Conservation (phyloP, 1,140 invertebrate genomes). For the Drosophila miranda region DNA sequence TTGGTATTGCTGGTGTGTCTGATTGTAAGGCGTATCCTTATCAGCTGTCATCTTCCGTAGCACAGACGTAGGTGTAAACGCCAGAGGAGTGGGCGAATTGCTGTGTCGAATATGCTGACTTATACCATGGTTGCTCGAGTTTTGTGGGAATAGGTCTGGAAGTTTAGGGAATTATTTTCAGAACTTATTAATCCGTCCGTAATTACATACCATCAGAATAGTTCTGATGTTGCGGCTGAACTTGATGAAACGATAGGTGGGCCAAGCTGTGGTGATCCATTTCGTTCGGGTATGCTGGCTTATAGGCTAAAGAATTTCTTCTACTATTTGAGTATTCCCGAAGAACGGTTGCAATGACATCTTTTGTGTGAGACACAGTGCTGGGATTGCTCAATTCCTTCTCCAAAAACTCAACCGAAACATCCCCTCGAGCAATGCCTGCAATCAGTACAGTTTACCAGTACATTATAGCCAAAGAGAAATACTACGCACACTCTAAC, state of each 20-base stretch:
- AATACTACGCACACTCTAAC: background rate
- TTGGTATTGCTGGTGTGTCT: slow-evolving; percentile 66
- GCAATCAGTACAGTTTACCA: background rate
- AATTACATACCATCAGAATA: slow-evolving; percentile 50
- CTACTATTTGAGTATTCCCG: slow-evolving; percentile 81
- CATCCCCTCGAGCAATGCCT: slow-evolving; percentile 53
- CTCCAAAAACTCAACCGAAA: slow-evolving; percentile 83
- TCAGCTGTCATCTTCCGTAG: slow-evolving; percentile 96
- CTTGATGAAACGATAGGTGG: slow-evolving; percentile 28
- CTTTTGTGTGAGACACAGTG: slow-evolving; percentile 88
- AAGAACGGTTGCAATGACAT: slow-evolving; percentile 88
- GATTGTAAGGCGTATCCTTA: slow-evolving; percentile 84
- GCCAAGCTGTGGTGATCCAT: slow-evolving; percentile 11
- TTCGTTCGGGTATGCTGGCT: slow-evolving; percentile 19
- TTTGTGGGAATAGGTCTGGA: slow-evolving; percentile 38
- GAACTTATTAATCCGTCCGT: background rate
- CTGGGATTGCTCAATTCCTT: slow-evolving; percentile 89
- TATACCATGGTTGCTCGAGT: slow-evolving; percentile 23
- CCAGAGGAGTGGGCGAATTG: slow-evolving; percentile 86
- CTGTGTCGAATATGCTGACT: slow-evolving; percentile 42
- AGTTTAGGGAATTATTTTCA: background rate
- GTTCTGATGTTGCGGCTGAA: slow-evolving; percentile 13
- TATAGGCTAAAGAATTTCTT: slow-evolving; percentile 29
- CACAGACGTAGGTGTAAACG: slow-evolving; percentile 95
- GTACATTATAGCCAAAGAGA: background rate